phyloP scores from a whole-genome alignment of 2,113 vertebrate genomes.

The Chaenocephalus aceratus region DNA sequence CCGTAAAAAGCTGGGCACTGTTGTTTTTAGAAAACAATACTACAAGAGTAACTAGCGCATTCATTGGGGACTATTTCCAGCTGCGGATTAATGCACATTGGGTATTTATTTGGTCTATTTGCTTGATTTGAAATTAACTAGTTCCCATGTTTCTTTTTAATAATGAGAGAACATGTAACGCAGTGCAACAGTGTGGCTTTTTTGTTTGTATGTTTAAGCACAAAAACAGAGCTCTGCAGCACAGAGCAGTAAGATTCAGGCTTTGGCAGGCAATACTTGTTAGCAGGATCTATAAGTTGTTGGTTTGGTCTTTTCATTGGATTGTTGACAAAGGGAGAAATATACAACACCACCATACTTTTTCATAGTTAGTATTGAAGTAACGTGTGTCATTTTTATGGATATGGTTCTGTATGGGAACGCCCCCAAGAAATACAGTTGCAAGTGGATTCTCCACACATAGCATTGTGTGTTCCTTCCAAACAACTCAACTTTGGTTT shows the following conservation, averaged over 20 bases:
- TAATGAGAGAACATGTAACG: constrained; percentile 6
- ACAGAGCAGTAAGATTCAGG: accelerated
- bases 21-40: neutral
- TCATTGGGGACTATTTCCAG: neutral
- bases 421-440: neutral
- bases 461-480: too few relatives aligned
- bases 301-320: neutral
- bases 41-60: neutral
- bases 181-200: neutral
- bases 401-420: neutral
- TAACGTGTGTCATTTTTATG: neutral
- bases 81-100: neutral
- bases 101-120: too few relatives aligned
- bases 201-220: neutral
- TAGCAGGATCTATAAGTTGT: neutral
- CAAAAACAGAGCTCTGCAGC: neutral
- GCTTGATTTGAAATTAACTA: neutral
- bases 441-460: too few relatives aligned
- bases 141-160: neutral
- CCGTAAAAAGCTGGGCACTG: neutral
- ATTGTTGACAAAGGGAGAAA: neutral
- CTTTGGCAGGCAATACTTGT: neutral
- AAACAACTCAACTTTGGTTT: too few relatives aligned
- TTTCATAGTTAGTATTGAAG: neutral
- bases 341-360: neutral